Percentiles rank a stretch among this genome's conserved stretches.
These are phyloP conservation scores for Dipodomys stephensi DNA, from an alignment of 2,113 vertebrate species.

Conservation along the genomic window DNA sequence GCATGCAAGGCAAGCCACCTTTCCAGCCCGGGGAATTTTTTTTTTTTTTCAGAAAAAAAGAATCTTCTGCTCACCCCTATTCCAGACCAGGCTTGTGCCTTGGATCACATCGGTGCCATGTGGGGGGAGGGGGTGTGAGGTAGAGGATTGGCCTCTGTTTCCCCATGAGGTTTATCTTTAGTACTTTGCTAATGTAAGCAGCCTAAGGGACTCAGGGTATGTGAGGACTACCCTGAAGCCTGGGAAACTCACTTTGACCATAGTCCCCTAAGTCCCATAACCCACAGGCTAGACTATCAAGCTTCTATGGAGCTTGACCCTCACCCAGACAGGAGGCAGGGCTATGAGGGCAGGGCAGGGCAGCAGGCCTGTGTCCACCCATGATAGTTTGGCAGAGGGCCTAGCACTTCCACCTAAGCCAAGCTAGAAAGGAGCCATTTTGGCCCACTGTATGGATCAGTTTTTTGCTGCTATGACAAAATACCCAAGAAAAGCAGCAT, in stretches of 20 bases:
- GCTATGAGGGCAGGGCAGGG: no score
- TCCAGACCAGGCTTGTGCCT: neutral
- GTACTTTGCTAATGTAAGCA: neutral
- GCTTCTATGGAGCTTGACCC: neutral
- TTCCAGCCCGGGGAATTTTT: no score
- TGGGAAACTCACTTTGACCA: neutral
- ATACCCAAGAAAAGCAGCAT: neutral
- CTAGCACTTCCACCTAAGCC: neutral
- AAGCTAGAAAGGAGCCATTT: neutral
- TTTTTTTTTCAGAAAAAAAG: neutral
- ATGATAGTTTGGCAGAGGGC: no score
- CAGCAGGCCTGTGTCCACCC: neutral
- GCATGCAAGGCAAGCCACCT: no score
- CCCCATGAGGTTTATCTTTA: neutral
- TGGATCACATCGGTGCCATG: accelerated
- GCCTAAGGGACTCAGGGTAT: neutral
- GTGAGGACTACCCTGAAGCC: neutral
- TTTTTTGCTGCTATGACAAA: neutral
- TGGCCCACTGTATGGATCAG: neutral
- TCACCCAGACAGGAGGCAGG: neutral
- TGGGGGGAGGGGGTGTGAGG: no score
- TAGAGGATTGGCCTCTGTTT: neutral
- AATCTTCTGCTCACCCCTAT: neutral
- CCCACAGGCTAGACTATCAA: neutral
- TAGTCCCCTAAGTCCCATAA: neutral